Evolutionary conservation across 2,113 vertebrate species (phyloP), one percentile per base, ranked within the genome.

Genomic region (Osmerus mordax): DNA sequence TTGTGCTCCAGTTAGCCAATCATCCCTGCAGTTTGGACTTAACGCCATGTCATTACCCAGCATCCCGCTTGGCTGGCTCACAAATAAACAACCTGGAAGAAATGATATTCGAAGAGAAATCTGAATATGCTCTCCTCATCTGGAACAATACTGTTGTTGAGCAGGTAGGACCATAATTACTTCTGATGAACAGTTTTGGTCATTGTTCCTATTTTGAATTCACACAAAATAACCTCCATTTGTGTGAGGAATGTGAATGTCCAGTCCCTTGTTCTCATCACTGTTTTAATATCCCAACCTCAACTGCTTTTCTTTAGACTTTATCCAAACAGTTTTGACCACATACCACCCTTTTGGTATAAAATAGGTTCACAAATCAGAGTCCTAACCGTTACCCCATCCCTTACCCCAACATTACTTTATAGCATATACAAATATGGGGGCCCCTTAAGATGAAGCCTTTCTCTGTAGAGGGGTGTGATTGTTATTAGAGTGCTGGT

Each of bases 1-100:
- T 67, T 55, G 65, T 76, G 82, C 80, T 77, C 78, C 62, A 83
- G 78, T 79, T 86, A 84, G 82, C 82, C 78, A 82, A 84, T 80
- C 71, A 71, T 81, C 78, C 78, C 81, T 83, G 72, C 80, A 81
- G 73, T 70, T 56, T 78, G 54, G 69, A 74, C 78, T 66, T 82
- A 79, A 80, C 18, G 71, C 69, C 74, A 78, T 84, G 79, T 81
- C 84, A 84, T 86, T 84, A 82, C 75, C 77, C 67, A 66, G 69
- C 74, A 80, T 84, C 81, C 80, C 82, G 80, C 84, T 81, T 79
- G 78, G 76, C 76, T 84, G 80, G 78, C 52, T 52, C 29, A 56
- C 74, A 81, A 79, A 86, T 81, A 77, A 80, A 74, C 78, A 78
- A 67, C 78, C 80, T 74, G 80, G 73, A 72, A 82, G 83, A 78